Evolutionary conservation across 2,888 invertebrate species (phyloP).

Genomic region (Endotricha flammealis): DNA sequence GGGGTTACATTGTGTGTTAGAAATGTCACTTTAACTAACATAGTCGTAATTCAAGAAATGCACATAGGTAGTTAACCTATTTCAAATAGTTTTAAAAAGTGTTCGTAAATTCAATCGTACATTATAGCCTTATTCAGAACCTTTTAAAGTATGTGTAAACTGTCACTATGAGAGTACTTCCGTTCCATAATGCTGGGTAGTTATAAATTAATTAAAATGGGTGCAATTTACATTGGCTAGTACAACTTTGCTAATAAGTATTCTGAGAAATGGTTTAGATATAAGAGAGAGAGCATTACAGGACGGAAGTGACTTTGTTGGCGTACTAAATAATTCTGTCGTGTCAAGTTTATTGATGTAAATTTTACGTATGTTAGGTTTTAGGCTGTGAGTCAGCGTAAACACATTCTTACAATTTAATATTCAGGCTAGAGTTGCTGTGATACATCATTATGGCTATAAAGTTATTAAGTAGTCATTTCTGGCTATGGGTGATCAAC

Average conservation of each 20-base stretch:
- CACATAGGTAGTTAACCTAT: slow-evolving; percentile 46
- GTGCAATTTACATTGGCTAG: too few relatives aligned
- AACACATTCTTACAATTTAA: slow-evolving; percentile 68
- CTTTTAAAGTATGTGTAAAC: slow-evolving; percentile 25
- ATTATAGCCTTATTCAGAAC: slow-evolving; percentile 48
- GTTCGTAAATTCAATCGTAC: slow-evolving; percentile 57
- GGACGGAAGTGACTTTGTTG: slow-evolving; percentile 14
- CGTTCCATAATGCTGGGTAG: too few relatives aligned
- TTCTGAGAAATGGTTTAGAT: background rate
- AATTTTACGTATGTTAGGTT: slow-evolving; percentile 62
- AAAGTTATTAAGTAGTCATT: slow-evolving; percentile 61
- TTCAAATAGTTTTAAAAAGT: slow-evolving; percentile 54
- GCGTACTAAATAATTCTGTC: slow-evolving; percentile 34
- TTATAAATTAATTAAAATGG: too few relatives aligned
- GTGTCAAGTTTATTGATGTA: slow-evolving; percentile 51
- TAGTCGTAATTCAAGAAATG: slow-evolving; percentile 44
- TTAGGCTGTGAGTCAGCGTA: slow-evolving; percentile 73
- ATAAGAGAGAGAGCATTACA: slow-evolving; percentile 1
- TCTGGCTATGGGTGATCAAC: slow-evolving; percentile 50
- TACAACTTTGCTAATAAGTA: too few relatives aligned
- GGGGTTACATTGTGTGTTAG: slow-evolving; percentile 47
- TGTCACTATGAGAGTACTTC: slow-evolving; percentile 15
- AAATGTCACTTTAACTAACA: slow-evolving; percentile 43
- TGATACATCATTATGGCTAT: slow-evolving; percentile 74
- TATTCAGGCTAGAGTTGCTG: slow-evolving; percentile 77